These are phyloP conservation scores for Sakesphorus luctuosus DNA, from an alignment of 2,113 vertebrate genomes.

Conservation along the genomic window DNA sequence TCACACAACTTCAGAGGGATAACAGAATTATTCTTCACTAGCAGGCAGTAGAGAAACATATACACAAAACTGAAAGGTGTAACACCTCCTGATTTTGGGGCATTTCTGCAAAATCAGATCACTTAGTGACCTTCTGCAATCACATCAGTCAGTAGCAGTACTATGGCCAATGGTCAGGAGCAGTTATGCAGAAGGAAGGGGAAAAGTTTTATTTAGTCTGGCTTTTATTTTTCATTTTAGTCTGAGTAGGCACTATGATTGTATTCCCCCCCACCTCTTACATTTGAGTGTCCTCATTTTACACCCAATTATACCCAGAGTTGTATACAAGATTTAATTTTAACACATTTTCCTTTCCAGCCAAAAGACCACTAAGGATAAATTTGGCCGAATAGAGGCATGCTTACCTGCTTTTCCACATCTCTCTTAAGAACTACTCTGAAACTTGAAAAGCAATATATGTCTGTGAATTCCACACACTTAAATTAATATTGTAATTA, in stretches of 20 bases:
- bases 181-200: background rate
- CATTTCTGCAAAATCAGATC: background rate
- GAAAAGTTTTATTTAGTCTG: background rate
- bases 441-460: background rate
- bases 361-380: background rate
- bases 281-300: background rate
- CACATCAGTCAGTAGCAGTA: background rate
- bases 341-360: background rate
- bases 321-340: background rate
- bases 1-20: background rate
- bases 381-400: background rate
- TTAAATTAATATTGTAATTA: background rate
- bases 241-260: background rate
- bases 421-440: background rate
- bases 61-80: background rate
- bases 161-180: background rate
- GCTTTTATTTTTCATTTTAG: background rate
- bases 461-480: background rate
- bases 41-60: background rate
- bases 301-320: background rate
- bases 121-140: background rate
- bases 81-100: background rate
- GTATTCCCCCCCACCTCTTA: accelerated
- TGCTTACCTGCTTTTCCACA: background rate
- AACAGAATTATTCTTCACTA: background rate